Evolutionary conservation across 1,140 invertebrate species (phyloP), one percentile per base, ranked within the genome.

Genomic region (Bombus waltoni): DNA sequence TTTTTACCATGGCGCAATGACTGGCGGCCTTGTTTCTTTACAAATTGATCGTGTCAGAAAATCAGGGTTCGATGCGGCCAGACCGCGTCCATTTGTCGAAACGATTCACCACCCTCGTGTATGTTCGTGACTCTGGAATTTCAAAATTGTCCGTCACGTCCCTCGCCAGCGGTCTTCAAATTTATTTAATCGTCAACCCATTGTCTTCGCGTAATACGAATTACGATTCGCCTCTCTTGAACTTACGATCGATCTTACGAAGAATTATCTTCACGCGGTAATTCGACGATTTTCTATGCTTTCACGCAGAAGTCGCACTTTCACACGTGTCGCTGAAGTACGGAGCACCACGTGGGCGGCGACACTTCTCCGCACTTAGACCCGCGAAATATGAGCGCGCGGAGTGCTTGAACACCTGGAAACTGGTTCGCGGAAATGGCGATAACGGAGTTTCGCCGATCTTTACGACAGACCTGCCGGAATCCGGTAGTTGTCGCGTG

Each of bases 21-120:
- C 85, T 80, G 76, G 74, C 71, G 79, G 44, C 88, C 85, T 83
- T 86, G 86, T 78, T 87, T 77, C 70, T 89, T 88, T 90, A 93
- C 92, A 92, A 93, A 93, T 93, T 91, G 92, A 91, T 88, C 85
- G 78, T 66, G 65, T 68, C 87, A 78, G 76, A 42, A 68, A 77
- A 83, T 74, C 87, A 25, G 66, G 71, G 81, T 66, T 65, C 72
- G 25, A 59, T 71, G 25, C 44, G 35, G 59, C 70, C 38, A n/a
- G 15, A 66, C n/a, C 73, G 53, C 65, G 62, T 66, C 90, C 83
- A 86, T 83, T 89, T 75, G 80, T 88, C 85, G 8, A 57, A 78
- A 53, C 59, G 59, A 57, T 35, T 70, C 40, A 57, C 42, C 78
- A 44, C 65, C 65, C 78, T 47, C 59, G 25, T 59, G 25, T 28